A percentile compares a stretch with the other conserved stretches of the same genome.
These are phyloP conservation scores for Drosophila tsacasi DNA, from an alignment of 1,140 invertebrate genomes.

Conservation along the genomic window DNA sequence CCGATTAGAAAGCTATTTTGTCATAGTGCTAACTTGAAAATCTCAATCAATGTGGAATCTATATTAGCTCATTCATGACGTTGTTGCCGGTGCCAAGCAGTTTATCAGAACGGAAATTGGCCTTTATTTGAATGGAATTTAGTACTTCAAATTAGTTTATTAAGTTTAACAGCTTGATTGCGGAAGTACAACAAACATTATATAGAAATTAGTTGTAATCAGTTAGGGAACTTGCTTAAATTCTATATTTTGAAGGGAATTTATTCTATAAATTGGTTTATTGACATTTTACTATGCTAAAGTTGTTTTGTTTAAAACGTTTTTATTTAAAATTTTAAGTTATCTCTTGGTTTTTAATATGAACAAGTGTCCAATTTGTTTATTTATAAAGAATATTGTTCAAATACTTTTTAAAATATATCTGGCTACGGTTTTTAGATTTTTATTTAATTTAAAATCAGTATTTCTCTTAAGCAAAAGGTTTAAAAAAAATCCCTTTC, in stretches of 20 bases:
- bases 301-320: neutral
- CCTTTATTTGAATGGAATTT: slow-evolving; percentile 6
- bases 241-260: neutral
- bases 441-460: neutral
- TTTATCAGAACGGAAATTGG: neutral
- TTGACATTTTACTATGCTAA: neutral
- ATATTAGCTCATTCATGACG: neutral
- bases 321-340: neutral
- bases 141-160: neutral
- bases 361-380: neutral
- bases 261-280: neutral
- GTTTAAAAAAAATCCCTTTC: no score
- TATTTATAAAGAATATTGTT: neutral
- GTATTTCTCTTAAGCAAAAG: neutral
- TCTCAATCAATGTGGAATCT: neutral
- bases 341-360: neutral
- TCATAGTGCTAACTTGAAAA: no score
- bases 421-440: neutral
- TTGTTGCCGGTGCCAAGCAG: neutral
- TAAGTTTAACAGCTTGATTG: neutral
- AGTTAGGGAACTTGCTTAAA: neutral
- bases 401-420: neutral
- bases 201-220: neutral
- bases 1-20: neutral
- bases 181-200: neutral